Percentiles rank a stretch among this genome's conserved stretches.
These are phyloP conservation scores for Rhynchotus rufescens DNA, from an alignment of 2,797 vertebrate species.

Conservation along the genomic window DNA sequence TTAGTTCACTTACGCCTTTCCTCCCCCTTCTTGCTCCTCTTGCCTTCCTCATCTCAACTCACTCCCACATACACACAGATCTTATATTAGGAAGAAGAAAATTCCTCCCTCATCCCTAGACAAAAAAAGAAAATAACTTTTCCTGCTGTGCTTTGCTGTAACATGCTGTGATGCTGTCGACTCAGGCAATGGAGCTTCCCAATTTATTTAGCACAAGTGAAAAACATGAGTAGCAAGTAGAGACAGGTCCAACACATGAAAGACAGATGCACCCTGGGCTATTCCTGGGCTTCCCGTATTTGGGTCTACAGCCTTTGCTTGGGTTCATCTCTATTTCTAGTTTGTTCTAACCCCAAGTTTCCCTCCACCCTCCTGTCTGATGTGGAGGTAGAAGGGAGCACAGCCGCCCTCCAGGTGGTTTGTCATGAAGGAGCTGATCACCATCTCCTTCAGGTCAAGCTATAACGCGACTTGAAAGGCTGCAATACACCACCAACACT, in stretches of 20 bases:
- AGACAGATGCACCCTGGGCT: rapidly evolving
- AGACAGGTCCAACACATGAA: background rate
- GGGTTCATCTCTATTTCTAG: background rate
- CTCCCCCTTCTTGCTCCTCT: background rate
- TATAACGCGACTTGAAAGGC: background rate
- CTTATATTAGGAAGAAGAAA: background rate
- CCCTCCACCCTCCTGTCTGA: background rate
- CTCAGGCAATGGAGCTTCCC: background rate
- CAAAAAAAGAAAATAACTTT: background rate
- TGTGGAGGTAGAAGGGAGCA: rapidly evolving
- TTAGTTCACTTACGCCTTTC: background rate
- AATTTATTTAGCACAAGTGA: background rate
- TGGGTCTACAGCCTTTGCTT: background rate
- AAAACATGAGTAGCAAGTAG: background rate
- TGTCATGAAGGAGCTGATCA: rapidly evolving
- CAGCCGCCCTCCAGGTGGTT: background rate
- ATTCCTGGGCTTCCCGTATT: background rate
- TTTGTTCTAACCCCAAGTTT: background rate
- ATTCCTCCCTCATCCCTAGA: background rate
- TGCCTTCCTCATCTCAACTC: background rate
- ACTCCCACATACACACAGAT: background rate
- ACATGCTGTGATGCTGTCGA: background rate
- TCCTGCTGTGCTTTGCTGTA: background rate
- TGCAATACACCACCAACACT: rapidly evolving
- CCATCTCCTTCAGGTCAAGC: background rate